Conservation (phyloP, 2,113 vertebrate genomes). For the Leucosticte australis region DNA sequence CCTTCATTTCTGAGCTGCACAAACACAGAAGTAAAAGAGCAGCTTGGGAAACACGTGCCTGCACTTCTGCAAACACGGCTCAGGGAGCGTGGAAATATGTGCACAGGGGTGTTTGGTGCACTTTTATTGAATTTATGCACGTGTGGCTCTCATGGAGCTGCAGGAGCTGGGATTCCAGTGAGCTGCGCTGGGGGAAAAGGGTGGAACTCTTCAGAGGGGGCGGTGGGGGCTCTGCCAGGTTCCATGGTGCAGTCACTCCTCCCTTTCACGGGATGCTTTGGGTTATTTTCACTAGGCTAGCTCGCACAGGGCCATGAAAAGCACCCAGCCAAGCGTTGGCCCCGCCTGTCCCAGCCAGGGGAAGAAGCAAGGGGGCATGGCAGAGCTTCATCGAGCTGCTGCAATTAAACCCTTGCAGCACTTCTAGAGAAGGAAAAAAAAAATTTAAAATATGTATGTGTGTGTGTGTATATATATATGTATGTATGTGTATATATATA, state of each 20-base stretch:
- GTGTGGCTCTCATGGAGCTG: neutral
- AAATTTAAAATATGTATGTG: no score
- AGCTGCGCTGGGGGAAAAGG: neutral
- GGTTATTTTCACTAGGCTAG: neutral
- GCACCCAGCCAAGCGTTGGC: neutral
- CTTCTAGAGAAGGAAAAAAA: neutral
- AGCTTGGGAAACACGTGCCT: neutral
- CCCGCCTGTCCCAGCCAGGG: neutral
- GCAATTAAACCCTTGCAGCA: neutral
- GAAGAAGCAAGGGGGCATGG: neutral
- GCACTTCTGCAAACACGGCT: neutral
- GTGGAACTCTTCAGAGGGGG: neutral
- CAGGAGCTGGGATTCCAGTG: neutral
- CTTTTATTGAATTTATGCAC: neutral
- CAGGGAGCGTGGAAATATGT: accelerated
- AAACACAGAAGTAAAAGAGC: slow-evolving; percentile 5
- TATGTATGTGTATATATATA: no score
- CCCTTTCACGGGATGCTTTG: neutral
- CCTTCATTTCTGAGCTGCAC: neutral
- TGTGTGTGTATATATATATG: no score
- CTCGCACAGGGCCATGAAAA: neutral
- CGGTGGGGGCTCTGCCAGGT: neutral
- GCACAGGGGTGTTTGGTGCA: neutral
- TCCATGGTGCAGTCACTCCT: neutral
- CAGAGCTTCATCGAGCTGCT: neutral